Conservation (phyloP, 2,113 vertebrate species). For the Stomatorhinus ivindoensis region DNA sequence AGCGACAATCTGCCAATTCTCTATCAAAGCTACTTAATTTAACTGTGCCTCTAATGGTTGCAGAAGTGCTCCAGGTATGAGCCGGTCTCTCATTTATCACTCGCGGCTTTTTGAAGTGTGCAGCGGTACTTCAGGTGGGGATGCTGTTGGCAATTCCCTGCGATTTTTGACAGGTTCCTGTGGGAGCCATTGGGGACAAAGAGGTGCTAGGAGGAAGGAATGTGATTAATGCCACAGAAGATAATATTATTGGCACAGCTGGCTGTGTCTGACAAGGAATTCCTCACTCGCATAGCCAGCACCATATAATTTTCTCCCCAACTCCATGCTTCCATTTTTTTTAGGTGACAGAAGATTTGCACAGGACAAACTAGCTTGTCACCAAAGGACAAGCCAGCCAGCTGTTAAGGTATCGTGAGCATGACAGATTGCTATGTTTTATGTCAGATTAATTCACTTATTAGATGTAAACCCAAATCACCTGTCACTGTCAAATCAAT, state of each 20-base stretch:
- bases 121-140: conserved; percentile 55
- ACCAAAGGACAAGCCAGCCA: conserved; percentile 76
- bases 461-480: conserved; percentile 75
- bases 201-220: conserved; percentile 67
- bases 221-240: conserved; percentile 75
- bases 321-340: conserved; percentile 60
- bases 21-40: conserved; percentile 36
- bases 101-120: conserved; percentile 40
- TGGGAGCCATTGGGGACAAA: conserved; percentile 64
- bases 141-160: conserved; percentile 63
- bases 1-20: conserved; percentile 30
- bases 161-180: conserved; percentile 71
- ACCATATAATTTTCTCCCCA: conserved; percentile 67
- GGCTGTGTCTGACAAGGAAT: conserved; percentile 70
- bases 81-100: conserved; percentile 57
- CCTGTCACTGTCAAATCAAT: conserved; percentile 76
- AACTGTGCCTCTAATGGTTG: conserved; percentile 33
- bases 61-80: conserved; percentile 51
- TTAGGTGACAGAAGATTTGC: conserved; percentile 76
- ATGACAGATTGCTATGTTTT: conserved; percentile 85
- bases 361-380: conserved; percentile 81
- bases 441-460: conserved; percentile 82
- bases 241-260: conserved; percentile 76
- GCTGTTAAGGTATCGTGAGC: conserved; percentile 78
- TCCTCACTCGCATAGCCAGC: conserved; percentile 72